Base-by-base conservation (phyloP, 2,888 invertebrate species). In the Sipha maydis region DNA sequence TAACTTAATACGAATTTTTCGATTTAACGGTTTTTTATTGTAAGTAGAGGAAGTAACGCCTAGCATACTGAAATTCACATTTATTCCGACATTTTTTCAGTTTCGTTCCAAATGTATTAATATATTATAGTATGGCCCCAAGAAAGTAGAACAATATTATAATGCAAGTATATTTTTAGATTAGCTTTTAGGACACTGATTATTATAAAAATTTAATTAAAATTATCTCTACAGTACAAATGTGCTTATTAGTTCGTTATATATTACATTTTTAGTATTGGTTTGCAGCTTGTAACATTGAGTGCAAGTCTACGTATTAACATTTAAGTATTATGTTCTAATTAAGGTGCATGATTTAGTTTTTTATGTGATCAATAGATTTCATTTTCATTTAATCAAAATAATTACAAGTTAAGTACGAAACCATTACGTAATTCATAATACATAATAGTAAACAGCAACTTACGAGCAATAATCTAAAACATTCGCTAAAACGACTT, bases 401-500 rank as follows among this genome's bases (percentile, higher is more conserved):
- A 11, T 25, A 21, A 38, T 38, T 19, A 34, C 31, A 73, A 21
- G 25, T 2, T 8, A 17, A 73, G 19, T 31, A 73, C 73, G 38
- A 38, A 75, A 75, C 41, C 8, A 41, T 38, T 25, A 38, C 25
- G n/a, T 11, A 38, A 38, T 25, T 25, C 48, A 14, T 34, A 34
- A 34, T 61, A 19, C 25, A 25, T 21, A 41, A 75, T 38, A n/a
- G 75, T 38, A 41, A 41, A 75, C 21, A 48, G 48, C 48, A 38
- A 75, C 75, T 75, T 38, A 38, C 25, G 25, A n/a, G 48, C 34
- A 34, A 34, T 48, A 48, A 76, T n/a, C 14, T 48, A 76, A 48
- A 76, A 76, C 41, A 48, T 76, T 76, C 28, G n/a, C 48, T 48
- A n/a, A 5, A 48, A 48, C 48, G 76, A 48, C 41, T 76, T 76